Conservation (phyloP, 1,140 invertebrate species). For the Sogatella furcifera region DNA sequence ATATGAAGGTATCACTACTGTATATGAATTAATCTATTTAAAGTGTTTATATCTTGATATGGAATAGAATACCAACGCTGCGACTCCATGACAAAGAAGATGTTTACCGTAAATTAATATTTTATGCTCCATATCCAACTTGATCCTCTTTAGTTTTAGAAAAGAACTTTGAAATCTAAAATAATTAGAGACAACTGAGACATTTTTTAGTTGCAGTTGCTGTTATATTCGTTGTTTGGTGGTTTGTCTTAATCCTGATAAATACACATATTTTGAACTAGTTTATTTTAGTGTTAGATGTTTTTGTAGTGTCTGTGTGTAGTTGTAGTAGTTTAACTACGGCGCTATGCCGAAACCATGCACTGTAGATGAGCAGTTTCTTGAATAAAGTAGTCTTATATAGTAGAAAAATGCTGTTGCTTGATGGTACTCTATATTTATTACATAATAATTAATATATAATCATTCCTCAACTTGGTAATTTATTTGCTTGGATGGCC, state of each 20-base stretch:
- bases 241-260: conserved; percentile 9
- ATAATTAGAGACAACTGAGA: too few relatives aligned
- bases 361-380: conserved; percentile 33
- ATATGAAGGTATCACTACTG: too few relatives aligned
- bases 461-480: not conserved
- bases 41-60: too few relatives aligned
- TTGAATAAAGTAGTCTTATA: conserved; percentile 37
- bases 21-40: too few relatives aligned
- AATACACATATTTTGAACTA: conserved; percentile 27
- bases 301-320: conserved; percentile 35
- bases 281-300: conserved; percentile 32
- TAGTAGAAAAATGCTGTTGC: conserved; percentile 33
- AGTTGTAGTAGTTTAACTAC: conserved; percentile 27
- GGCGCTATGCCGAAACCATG: conserved; percentile 27
- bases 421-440: conserved; percentile 22
- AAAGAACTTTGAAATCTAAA: too few relatives aligned
- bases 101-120: too few relatives aligned
- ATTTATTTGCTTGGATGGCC: conserved; percentile 2
- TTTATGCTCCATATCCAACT: too few relatives aligned
- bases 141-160: too few relatives aligned
- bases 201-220: not conserved
- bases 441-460: not conserved
- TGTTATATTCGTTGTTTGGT: not conserved
- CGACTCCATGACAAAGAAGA: too few relatives aligned
- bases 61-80: too few relatives aligned